Base-by-base conservation (phyloP, 2,113 vertebrate species). In the Zapornia atra region DNA sequence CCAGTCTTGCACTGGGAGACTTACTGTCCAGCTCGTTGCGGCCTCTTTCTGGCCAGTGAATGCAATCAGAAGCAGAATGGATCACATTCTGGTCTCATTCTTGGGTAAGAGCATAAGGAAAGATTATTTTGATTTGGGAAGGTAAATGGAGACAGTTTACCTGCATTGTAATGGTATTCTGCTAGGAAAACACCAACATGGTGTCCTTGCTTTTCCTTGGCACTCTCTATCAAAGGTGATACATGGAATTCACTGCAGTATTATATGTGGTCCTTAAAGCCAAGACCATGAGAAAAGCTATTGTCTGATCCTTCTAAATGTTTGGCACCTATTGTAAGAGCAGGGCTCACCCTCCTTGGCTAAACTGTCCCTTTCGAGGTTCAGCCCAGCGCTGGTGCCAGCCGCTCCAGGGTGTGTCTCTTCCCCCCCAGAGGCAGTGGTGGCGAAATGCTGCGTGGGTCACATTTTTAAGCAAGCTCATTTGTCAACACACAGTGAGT, bases 401-500 rank as follows among this genome's bases (percentile, higher is more conserved):
- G 61, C 68, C 0, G 2, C 25, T 11, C 10, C 26, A 3, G 14
- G 40, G n/a, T 22, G 40, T 3, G 2, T 53, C 21, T 12, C 19
- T 50, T 12, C 42, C 71, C 5, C 44, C 46, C 61, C n/a, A 21
- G 72, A n/a, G 12, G 38, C 51, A 48, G 14, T 18, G 15, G 40
- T 3, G 0, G 2, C 6, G 53, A 56, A 64, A 31, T 36, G 29
- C 61, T 25, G 40, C 7, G 29, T 46, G 44, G 64, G 24, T 53
- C 50, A 6, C 16, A 1, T 36, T 2, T 15, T n/a, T 20, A 10
- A 5, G 40, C 56, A 66, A 29, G 31, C 12, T 19, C 40, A 14
- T 4, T 0, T 53, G 44, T 61, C 77, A 25, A 10, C 36, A 69
- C 46, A 8, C 3, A 15, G 40, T 0, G 1, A 69, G 40, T 5